Conservation (phyloP, 2,888 invertebrate species). For the Archips xylosteana region DNA sequence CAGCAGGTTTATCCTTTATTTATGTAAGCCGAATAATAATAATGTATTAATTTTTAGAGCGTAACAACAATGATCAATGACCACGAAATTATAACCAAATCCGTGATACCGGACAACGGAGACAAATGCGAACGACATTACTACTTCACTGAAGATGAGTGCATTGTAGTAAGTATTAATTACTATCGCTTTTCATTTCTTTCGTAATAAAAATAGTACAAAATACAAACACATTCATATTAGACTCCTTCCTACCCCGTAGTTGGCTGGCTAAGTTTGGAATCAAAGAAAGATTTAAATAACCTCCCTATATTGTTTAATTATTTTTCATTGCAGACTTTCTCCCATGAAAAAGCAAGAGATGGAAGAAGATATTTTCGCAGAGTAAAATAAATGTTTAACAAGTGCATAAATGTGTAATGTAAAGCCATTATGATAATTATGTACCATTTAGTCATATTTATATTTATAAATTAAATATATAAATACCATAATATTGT, state of each 20-base stretch:
- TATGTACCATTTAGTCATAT: too few relatives aligned
- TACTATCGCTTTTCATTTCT: too few relatives aligned
- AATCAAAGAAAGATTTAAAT: too few relatives aligned
- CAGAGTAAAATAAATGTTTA: slow-evolving; percentile 57
- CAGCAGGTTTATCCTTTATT: background rate
- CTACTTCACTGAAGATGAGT: slow-evolving; percentile 72
- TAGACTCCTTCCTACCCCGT: too few relatives aligned
- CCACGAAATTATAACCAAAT: slow-evolving; percentile 73
- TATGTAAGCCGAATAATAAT: background rate
- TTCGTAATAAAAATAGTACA: too few relatives aligned
- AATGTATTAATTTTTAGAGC: slow-evolving; percentile 78
- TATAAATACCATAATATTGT: too few relatives aligned
- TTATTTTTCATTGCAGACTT: slow-evolving; percentile 76
- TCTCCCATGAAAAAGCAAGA: slow-evolving; percentile 82
- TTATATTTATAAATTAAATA: too few relatives aligned
- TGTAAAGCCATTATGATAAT: background rate
- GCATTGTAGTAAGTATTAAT: slow-evolving; percentile 71
- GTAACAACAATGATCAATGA: slow-evolving; percentile 82
- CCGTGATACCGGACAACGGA: slow-evolving; percentile 67
- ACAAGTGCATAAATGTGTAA: background rate
- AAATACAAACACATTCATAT: too few relatives aligned
- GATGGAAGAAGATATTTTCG: slow-evolving; percentile 86
- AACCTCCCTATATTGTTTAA: background rate
- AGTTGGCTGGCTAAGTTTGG: too few relatives aligned
- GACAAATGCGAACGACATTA: slow-evolving; percentile 72